Conservation (phyloP, 2,113 vertebrate genomes). For the Petaurus breviceps region DNA sequence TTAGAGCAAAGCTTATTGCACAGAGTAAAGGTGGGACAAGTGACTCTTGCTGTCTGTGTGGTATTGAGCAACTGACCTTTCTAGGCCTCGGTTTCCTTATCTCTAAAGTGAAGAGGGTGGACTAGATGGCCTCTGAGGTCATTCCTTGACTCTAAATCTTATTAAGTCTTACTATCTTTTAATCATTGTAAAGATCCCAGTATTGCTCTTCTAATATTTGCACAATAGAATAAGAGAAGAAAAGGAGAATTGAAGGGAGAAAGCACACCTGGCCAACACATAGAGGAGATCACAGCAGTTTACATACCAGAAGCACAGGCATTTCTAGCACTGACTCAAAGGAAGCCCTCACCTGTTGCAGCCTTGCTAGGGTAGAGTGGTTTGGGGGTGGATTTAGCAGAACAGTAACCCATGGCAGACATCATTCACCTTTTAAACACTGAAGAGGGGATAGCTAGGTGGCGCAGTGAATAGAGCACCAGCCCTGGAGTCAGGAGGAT, state of each 20-base stretch:
- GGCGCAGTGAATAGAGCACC: too few relatives aligned
- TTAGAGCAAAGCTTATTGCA: neutral
- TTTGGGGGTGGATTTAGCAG: neutral
- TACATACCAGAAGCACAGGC: neutral
- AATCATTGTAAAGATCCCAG: neutral
- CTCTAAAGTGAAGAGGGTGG: neutral
- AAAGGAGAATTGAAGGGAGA: neutral
- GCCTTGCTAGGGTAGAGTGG: neutral
- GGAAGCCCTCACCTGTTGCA: neutral
- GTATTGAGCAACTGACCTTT: neutral
- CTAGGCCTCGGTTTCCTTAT: neutral
- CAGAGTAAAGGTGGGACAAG: constrained; percentile 19
- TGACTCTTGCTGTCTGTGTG: neutral
- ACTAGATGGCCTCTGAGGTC: neutral
- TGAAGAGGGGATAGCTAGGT: neutral
- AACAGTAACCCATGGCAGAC: neutral
- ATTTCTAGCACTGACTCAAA: neutral
- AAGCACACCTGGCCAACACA: constrained; percentile 34
- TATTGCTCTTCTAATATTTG: constrained; percentile 13
- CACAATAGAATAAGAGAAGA: constrained; percentile 1
- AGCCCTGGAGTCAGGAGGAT: too few relatives aligned
- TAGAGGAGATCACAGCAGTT: constrained; percentile 16
- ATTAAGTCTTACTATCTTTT: neutral
- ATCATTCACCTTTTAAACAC: neutral
- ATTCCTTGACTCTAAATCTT: neutral